Evolutionary conservation across 2,888 invertebrate species (phyloP), one percentile per base, ranked within the genome.

Genomic region (Rhodophaea formosa): DNA sequence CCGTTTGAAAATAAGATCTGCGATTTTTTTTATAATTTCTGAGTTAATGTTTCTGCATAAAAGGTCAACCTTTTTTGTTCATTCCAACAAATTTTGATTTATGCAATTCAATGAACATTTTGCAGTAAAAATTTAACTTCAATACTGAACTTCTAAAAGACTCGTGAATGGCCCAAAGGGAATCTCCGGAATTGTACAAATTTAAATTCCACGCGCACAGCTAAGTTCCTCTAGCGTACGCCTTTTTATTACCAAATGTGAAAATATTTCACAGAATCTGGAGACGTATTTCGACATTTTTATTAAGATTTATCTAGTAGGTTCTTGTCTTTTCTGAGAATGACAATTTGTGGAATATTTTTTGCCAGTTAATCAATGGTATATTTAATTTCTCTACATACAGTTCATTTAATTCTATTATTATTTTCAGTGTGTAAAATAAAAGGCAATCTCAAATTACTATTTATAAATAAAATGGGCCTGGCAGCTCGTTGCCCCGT

Each of bases 191-290:
- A 39, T 39, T n/a, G 47, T 30, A 30, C 30, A 10, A 49, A 32
- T 49, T 49, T 49, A 49, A 49, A 49, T 49, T 49, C 49, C 14
- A 49, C 8, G 7, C 49, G 15, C 32, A 32, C 14, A 7, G 49
- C 32, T 29, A 49, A 49, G 49, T 49, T 49, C 39, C 39, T 15
- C 49, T 49, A 32, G 30, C 30, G 32, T 8, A 49, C 49, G 49
- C 30, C 32, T 32, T 49, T 32, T 49, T 49, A 49, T 49, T 49
- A 49, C 15, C 30, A 32, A 49, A 46, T 46, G 5, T 46, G n/a
- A 23, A 46, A 49, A 49, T 32, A 49, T 49, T 49, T 49, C 30
- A 7, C 6, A 7, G 5, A 32, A 32, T 49, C 47, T 47, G 23
- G 47, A 30, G 32, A 32, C n/a, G 14, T 49, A 7, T 10, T 14